Base-by-base conservation (phyloP, 2,888 invertebrate genomes). In the Phortica okadai region DNA sequence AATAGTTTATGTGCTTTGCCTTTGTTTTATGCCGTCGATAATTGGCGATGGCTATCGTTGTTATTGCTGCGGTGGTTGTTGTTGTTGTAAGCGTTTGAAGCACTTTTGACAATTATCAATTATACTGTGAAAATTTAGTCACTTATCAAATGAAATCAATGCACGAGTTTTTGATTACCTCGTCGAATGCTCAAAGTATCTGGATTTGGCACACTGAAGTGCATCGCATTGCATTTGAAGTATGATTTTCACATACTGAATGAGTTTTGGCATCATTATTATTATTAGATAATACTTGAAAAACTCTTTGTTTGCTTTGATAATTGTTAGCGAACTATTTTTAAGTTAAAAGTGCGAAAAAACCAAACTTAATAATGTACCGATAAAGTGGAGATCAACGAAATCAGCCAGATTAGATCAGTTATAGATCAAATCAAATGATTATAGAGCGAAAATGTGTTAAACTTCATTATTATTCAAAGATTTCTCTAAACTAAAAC, bases 171-270 rank as follows among this genome's bases (percentile, higher is more conserved):
- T 72, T 21, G 54, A 72, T 33, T 33, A 33, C 33, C 54, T 72
- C 45, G 56, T 7, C 25, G 10, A 62, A 16, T 11, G 50, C 2
- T 50, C 10, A 6, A 44, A 67, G 67, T 67, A 44, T 44, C 8
- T 67, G 67, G 16, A 44, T 67, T 67, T 67, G 44, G n/a, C 67
- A 44, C 7, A 14, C n/a, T 67, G 67, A 67, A 67, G 67, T 67
- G 66, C 41, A 50, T 50, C 50, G n/a, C 14, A 14, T 10, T 33
- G 64, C 67, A 44, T 16, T 44, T 33, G 67, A 44, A 42, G 67
- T 67, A 14, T 67, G 33, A 33, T 33, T 33, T 33, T 33, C 33
- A 1, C 33, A 33, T 33, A 33, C 33, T 33, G 2, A 33, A 33
- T 33, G 33, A 33, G 33, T 33, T 33, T 0, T 33, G 33, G 33